Evolutionary conservation across 2,113 vertebrate species (phyloP).

Genomic region (Pseudonaja textilis): DNA sequence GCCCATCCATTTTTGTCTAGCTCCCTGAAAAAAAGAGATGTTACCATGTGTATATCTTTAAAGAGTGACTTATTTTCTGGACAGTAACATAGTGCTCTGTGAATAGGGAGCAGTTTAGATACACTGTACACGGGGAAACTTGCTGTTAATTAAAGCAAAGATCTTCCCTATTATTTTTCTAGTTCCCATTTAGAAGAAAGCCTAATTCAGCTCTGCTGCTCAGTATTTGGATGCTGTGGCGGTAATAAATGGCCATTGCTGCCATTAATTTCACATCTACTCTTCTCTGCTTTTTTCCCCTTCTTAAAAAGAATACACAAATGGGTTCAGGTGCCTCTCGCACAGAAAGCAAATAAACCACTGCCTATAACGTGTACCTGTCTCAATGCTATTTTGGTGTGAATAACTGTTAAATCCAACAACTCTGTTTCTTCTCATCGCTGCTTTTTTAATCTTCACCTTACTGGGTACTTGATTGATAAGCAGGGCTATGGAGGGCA

Average conservation of each 20-base stretch:
- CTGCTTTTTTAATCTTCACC: conserved; percentile 25
- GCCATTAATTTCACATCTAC: not conserved
- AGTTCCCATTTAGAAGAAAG: not conserved
- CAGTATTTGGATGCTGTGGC: not conserved
- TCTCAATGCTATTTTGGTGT: conserved; percentile 38
- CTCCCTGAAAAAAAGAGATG: too few relatives aligned
- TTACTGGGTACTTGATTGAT: conserved; percentile 57
- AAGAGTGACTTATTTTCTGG: not conserved
- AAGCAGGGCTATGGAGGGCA: conserved; percentile 51
- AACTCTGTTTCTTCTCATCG: conserved; percentile 45
- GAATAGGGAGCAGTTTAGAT: not conserved
- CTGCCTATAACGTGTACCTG: conserved; percentile 45
- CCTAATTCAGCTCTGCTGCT: not conserved
- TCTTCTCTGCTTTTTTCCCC: too few relatives aligned
- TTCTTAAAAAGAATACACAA: not conserved
- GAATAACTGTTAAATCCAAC: conserved; percentile 44
- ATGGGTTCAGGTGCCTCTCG: not conserved
- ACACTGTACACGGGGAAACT: not conserved
- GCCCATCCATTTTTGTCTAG: not conserved
- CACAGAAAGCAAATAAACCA: not conserved
- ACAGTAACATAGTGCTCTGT: not conserved
- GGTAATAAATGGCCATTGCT: not conserved
- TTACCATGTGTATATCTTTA: not conserved
- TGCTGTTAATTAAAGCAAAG: conserved; percentile 9
- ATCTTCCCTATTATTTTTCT: not conserved